phyloP scores from a whole-genome alignment of 2,113 vertebrate species.

The Rhagologus leucostigma region DNA sequence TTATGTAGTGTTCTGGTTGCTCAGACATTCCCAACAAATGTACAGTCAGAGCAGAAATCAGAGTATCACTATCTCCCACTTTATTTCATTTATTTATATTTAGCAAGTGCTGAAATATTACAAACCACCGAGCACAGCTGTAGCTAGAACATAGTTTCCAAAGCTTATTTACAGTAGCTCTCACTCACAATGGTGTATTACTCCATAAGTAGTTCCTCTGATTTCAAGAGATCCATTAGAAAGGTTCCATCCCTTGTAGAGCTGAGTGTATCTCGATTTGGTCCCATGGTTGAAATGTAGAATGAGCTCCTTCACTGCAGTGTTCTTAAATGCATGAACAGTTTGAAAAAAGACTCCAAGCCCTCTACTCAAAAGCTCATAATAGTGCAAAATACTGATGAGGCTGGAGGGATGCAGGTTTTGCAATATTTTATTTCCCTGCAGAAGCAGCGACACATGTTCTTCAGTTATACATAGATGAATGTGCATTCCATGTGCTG shows the following conservation, averaged over 20 bases:
- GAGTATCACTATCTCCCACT: background rate
- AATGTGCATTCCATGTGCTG: background rate
- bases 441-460: background rate
- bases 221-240: slow-evolving; percentile 1
- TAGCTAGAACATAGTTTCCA: background rate
- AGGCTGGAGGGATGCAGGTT: background rate
- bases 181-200: background rate
- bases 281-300: background rate
- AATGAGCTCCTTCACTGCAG: background rate
- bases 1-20: slow-evolving; percentile 56
- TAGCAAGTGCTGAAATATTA: background rate
- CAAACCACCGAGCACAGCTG: background rate
- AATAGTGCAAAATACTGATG: background rate
- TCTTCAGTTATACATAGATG: background rate
- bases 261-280: background rate
- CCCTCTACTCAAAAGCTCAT: background rate
- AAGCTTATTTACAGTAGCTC: slow-evolving; percentile 30
- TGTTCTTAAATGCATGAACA: background rate
- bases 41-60: slow-evolving; percentile 3
- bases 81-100: slow-evolving; percentile 49
- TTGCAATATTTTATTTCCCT: background rate
- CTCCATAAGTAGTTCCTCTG: background rate
- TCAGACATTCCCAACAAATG: slow-evolving; percentile 41
- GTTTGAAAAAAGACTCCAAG: background rate
- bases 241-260: background rate